phyloP scores from a whole-genome alignment of 2,113 vertebrate genomes.

The Lampris megalopsis region DNA sequence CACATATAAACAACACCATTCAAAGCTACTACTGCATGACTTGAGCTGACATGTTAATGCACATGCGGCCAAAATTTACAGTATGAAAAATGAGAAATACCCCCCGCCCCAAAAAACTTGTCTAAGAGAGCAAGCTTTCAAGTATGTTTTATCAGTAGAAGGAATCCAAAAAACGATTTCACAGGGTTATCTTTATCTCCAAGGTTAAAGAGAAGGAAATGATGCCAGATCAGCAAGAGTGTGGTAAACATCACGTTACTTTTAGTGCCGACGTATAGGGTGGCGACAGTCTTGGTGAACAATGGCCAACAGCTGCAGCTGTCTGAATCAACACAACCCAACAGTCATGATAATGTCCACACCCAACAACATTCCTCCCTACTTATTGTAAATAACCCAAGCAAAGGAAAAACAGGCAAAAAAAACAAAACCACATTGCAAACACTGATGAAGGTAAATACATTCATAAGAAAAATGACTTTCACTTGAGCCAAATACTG shows the following conservation, averaged over 20 bases:
- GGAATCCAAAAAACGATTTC: constrained; percentile 46
- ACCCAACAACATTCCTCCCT: neutral
- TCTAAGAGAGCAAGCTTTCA: neutral
- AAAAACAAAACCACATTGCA: neutral
- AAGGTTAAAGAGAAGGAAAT: constrained; percentile 44
- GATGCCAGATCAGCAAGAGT: constrained; percentile 6
- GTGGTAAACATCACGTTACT: neutral
- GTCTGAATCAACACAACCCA: neutral
- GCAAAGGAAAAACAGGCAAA: neutral
- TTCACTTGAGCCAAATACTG: neutral
- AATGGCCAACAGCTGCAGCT: neutral
- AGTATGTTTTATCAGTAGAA: constrained; percentile 24
- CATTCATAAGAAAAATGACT: neutral
- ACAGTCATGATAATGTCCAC: neutral
- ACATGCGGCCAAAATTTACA: neutral
- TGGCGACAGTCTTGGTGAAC: neutral
- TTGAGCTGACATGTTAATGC: neutral
- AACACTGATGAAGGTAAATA: neutral
- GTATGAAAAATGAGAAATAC: too few relatives aligned
- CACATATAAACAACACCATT: too few relatives aligned
- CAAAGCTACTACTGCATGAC: neutral
- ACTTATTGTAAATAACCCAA: neutral
- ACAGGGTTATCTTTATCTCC: constrained; percentile 56
- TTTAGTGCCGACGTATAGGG: neutral
- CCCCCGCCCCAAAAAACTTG: too few relatives aligned